A percentile compares a stretch with the other conserved stretches of the same genome.
Evolutionary conservation across 2,888 invertebrate species (phyloP).

Genomic region (Chaetogeoica ovagalla): DNA sequence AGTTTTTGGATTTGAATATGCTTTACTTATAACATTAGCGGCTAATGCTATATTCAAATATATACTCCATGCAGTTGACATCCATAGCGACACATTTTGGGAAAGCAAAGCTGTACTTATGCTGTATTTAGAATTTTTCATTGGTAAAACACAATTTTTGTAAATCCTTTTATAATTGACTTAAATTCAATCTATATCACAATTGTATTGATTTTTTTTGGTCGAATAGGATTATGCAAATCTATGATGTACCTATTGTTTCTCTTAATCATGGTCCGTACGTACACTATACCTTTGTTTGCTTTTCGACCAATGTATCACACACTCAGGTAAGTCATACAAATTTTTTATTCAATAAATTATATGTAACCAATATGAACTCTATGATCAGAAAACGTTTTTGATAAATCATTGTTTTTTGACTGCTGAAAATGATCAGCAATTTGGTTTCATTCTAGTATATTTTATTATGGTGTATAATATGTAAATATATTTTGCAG

Average conservation of each 20-base stretch:
- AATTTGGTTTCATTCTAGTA: background rate
- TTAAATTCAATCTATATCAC: background rate
- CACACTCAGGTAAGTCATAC: constrained; percentile 76
- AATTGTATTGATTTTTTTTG: background rate
- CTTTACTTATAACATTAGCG: constrained; percentile 90
- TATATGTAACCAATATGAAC: too few relatives aligned
- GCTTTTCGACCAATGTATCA: constrained; percentile 99
- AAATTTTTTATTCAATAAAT: too few relatives aligned
- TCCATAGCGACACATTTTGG: constrained; percentile 95
- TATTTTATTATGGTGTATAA: background rate
- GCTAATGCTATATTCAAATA: constrained; percentile 93
- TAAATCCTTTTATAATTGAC: background rate
- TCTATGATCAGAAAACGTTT: too few relatives aligned
- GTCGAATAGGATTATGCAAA: constrained; percentile 64
- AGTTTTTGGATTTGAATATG: constrained; percentile 99
- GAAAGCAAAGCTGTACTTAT: constrained; percentile 98
- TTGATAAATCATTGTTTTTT: too few relatives aligned
- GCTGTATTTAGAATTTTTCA: constrained; percentile 92
- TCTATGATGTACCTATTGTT: constrained; percentile 86
- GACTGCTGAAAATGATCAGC: background rate
- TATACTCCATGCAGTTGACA: constrained; percentile 81
- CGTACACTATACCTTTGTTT: constrained; percentile 96
- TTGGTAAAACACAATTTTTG: constrained; percentile 67
- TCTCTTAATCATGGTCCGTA: constrained; percentile 92
- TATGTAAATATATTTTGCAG: constrained; percentile 60